A percentile compares a stretch with the other conserved stretches of the same genome.
Evolutionary conservation across 1,140 invertebrate species (phyloP).

Genomic region (Apis dorsata): DNA sequence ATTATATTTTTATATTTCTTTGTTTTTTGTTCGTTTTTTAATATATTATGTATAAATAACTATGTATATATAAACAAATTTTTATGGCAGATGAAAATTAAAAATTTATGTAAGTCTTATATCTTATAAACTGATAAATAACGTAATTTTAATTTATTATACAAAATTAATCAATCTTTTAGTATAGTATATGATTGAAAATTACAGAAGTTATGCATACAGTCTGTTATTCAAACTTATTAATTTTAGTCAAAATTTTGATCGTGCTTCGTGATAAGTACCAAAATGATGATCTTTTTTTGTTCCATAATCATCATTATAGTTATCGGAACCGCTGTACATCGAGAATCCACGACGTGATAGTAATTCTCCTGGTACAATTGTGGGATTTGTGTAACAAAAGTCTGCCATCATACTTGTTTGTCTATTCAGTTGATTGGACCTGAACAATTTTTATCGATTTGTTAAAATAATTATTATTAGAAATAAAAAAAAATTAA

Average conservation of each 20-base stretch:
- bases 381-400: conserved; percentile 76
- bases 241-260: conserved; percentile 68
- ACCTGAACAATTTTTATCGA: conserved; percentile 62
- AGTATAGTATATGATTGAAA: neutral
- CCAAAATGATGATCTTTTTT: conserved; percentile 55
- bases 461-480: neutral
- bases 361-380: conserved; percentile 74
- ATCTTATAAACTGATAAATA: conserved; percentile 6
- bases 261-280: conserved; percentile 63
- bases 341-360: conserved; percentile 75
- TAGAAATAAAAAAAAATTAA: neutral
- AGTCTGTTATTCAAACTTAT: neutral
- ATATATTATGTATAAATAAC: neutral
- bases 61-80: conserved; percentile 21
- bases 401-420: conserved; percentile 74
- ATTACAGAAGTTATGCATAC: neutral
- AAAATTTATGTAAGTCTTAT: neutral
- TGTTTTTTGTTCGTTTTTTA: neutral
- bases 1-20: neutral
- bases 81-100: conserved; percentile 23
- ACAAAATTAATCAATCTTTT: conserved; percentile 6
- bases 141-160: conserved; percentile 2
- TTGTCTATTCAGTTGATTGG: conserved; percentile 71
- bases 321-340: conserved; percentile 70
- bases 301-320: conserved; percentile 62